phyloP scores from a whole-genome alignment of 2,113 vertebrate species.

The Podarcis cretensis region DNA sequence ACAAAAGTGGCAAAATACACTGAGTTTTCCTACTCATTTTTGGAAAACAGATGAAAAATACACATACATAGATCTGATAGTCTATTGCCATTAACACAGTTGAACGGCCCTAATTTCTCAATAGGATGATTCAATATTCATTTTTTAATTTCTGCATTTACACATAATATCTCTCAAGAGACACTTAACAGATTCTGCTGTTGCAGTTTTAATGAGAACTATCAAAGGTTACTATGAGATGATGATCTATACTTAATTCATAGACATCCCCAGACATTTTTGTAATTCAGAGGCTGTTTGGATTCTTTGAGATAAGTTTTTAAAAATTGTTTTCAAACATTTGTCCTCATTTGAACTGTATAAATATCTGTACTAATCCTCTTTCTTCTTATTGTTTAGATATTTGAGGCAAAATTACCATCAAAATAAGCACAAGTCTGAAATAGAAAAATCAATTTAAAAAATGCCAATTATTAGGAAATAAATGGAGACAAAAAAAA shows the following conservation, averaged over 20 bases:
- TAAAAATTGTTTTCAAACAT: constrained; percentile 63
- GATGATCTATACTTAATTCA: constrained; percentile 78
- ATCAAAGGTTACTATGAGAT: constrained; percentile 76
- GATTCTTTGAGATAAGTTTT: constrained; percentile 52
- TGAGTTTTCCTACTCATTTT: constrained; percentile 58
- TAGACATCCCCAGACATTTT: constrained; percentile 70
- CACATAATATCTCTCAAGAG: constrained; percentile 74
- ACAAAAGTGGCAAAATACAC: constrained; percentile 66
- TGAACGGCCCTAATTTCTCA: constrained; percentile 75
- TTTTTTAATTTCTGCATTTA: constrained; percentile 80
- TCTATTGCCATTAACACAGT: constrained; percentile 67
- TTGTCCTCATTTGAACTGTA: constrained; percentile 60
- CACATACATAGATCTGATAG: constrained; percentile 63
- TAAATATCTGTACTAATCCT: constrained; percentile 65
- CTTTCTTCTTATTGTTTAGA: constrained; percentile 57
- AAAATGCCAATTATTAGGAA: background rate
- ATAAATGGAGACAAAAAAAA: background rate
- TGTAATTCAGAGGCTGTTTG: constrained; percentile 63
- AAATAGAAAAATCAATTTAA: background rate
- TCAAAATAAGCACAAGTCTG: constrained; percentile 32
- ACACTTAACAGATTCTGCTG: constrained; percentile 68
- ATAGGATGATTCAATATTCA: constrained; percentile 80
- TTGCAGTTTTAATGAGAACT: constrained; percentile 77
- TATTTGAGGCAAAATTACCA: constrained; percentile 14
- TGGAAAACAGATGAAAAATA: constrained; percentile 65